phyloP scores from a whole-genome alignment of 2,113 vertebrate species.

The Sylvicapra grimmia region DNA sequence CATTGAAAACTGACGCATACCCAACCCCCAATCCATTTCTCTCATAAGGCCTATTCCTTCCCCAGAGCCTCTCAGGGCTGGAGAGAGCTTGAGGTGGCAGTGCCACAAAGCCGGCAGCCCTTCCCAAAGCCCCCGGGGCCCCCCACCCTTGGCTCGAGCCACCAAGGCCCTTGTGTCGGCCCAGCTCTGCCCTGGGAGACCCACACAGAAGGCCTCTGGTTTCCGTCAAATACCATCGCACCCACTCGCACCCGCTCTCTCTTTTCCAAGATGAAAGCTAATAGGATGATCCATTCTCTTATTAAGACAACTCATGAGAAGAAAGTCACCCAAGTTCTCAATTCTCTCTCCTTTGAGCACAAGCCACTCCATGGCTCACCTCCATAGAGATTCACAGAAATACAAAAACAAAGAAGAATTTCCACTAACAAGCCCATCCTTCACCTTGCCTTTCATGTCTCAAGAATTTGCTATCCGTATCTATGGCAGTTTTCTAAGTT shows the following conservation, averaged over 20 bases:
- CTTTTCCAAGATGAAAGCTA: slow-evolving; percentile 29
- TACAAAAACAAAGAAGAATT: neutral
- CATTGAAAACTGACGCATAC: neutral
- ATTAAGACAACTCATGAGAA: slow-evolving; percentile 1
- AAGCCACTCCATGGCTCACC: neutral
- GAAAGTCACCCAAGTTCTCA: slow-evolving; percentile 2
- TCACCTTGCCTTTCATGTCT: neutral
- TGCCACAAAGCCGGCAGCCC: neutral
- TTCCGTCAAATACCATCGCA: neutral
- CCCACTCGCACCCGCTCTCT: neutral
- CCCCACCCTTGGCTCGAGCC: neutral
- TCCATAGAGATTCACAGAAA: neutral
- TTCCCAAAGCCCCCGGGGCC: neutral
- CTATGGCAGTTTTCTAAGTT: neutral
- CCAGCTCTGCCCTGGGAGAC: neutral
- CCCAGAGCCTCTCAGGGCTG: neutral
- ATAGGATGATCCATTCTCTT: slow-evolving; percentile 27
- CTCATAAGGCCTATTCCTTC: neutral
- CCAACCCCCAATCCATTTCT: neutral
- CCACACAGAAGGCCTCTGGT: neutral
- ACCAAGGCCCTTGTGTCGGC: neutral
- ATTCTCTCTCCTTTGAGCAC: neutral
- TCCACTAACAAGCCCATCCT: neutral
- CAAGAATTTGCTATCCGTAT: neutral
- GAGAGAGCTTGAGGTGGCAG: neutral